These are phyloP conservation scores for Liasis olivaceus DNA, from an alignment of 2,797 vertebrate species.

Conservation along the genomic window DNA sequence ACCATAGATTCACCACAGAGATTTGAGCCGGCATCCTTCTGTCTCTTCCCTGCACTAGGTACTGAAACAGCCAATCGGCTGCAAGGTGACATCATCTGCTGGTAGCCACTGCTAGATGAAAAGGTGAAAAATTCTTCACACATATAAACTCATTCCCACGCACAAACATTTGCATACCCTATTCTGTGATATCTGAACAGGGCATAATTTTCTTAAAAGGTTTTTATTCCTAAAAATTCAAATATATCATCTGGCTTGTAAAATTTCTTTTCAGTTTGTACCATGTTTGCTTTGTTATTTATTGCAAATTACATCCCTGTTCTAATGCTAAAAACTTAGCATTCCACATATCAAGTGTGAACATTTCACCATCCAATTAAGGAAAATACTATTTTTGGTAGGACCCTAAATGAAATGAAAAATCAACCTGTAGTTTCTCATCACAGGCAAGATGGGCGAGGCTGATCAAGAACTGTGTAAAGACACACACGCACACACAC, in stretches of 20 bases:
- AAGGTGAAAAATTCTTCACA: slow-evolving; percentile 77
- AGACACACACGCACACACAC: neutral
- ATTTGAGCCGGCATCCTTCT: slow-evolving; percentile 92
- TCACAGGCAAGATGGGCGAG: slow-evolving; percentile 72
- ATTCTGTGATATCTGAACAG: neutral
- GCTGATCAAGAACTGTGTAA: slow-evolving; percentile 61
- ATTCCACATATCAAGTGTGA: neutral
- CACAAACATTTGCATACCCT: slow-evolving; percentile 43
- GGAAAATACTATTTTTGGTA: slow-evolving; percentile 43
- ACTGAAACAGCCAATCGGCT: slow-evolving; percentile 77
- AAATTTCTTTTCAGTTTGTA: neutral
- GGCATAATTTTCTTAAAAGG: slow-evolving; percentile 18
- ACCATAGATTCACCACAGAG: slow-evolving; percentile 78
- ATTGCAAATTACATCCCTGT: slow-evolving; percentile 33
- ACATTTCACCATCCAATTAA: slow-evolving; percentile 7
- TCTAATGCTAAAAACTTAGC: slow-evolving; percentile 1
- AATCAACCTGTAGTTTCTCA: slow-evolving; percentile 31
- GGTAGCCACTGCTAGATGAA: slow-evolving; percentile 74
- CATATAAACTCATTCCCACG: slow-evolving; percentile 64
- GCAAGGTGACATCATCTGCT: slow-evolving; percentile 82
- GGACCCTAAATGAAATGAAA: slow-evolving; percentile 38
- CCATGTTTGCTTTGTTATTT: neutral
- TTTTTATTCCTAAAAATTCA: neutral
- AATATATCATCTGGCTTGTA: slow-evolving; percentile 25
- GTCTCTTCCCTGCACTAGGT: slow-evolving; percentile 77